These are phyloP conservation scores for Junco hyemalis DNA, from an alignment of 2,113 vertebrate species.

Conservation along the genomic window DNA sequence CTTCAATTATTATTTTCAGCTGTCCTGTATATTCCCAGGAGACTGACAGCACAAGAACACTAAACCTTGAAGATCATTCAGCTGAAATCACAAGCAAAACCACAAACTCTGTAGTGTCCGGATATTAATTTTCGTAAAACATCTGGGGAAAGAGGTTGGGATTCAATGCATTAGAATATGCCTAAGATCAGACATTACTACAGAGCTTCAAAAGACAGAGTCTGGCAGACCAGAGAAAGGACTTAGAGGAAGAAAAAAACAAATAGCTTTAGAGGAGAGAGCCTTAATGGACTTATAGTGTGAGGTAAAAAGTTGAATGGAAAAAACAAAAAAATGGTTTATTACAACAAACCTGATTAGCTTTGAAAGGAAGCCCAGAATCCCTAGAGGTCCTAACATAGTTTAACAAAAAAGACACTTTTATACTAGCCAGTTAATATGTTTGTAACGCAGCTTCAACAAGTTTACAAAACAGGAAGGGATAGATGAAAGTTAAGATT, in stretches of 20 bases:
- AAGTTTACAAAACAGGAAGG: background rate
- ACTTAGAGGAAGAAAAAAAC: background rate
- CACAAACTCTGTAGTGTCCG: background rate
- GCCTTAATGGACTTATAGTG: background rate
- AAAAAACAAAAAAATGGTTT: background rate
- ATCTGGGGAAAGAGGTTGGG: background rate
- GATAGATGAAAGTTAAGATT: background rate
- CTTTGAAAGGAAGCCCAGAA: background rate
- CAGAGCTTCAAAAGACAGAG: background rate
- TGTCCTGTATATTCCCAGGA: background rate
- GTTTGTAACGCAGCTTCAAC: background rate
- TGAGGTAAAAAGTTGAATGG: background rate
- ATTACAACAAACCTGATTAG: background rate
- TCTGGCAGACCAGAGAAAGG: background rate
- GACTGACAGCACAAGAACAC: background rate
- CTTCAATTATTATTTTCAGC: background rate
- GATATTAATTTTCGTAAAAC: background rate
- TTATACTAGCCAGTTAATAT: background rate
- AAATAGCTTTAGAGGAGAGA: background rate
- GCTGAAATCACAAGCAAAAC: background rate
- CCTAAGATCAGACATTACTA: background rate
- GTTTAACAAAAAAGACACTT: background rate
- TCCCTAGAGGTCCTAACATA: background rate
- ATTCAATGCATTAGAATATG: background rate
- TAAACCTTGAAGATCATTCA: background rate